Evolutionary conservation across 2,888 invertebrate genomes (phyloP), one percentile per base, ranked within the genome.

Genomic region (Cyclophora albipunctata): DNA sequence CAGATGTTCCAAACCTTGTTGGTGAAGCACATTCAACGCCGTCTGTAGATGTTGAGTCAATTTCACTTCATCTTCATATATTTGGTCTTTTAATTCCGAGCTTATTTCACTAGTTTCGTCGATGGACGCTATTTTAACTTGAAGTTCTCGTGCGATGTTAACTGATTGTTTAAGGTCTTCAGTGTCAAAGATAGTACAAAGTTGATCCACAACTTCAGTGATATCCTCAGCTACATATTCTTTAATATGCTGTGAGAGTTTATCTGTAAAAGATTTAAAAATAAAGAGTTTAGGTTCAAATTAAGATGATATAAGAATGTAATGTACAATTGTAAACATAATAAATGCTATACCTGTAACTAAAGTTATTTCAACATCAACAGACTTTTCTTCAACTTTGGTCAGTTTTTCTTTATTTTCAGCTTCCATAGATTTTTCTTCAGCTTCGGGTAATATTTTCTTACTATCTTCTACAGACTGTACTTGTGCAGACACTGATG

Each of bases 201-300:
- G 45, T 50, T 73, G 56, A 3, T 59, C 57, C 2, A 78, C 56
- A 2, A 59, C 50, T 57, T 71, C 62, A 20, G 59, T 52, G 40
- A 67, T 52, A 47, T 76, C 69, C 6, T 66, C 62, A 41, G 71
- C 67, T 47, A 75, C 55, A 53, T 70, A 77, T 46, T 77, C 66
- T 50, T 75, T 62, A 43, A 80, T 71, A 54, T 70, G 64, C 42
- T 67, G 58, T 43, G 71, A 58, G n/a, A 81, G 54, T 41, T 50
- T 49, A 47, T 63, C 75, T 75, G 66, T 7, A 69, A 73, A 50
- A 51, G 20, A 20, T 20, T 20, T 20, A 20, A 20, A 20, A 45
- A 42, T 7, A 48, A 41, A 34, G 46, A 7, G 4, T 34, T 34
- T 40, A 35, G 42, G 45, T 34, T 20, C 5, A 37, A 5, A 34